Evolutionary conservation across 2,888 invertebrate species (phyloP), one percentile per base, ranked within the genome.

Genomic region (Slavum lentiscoides): DNA sequence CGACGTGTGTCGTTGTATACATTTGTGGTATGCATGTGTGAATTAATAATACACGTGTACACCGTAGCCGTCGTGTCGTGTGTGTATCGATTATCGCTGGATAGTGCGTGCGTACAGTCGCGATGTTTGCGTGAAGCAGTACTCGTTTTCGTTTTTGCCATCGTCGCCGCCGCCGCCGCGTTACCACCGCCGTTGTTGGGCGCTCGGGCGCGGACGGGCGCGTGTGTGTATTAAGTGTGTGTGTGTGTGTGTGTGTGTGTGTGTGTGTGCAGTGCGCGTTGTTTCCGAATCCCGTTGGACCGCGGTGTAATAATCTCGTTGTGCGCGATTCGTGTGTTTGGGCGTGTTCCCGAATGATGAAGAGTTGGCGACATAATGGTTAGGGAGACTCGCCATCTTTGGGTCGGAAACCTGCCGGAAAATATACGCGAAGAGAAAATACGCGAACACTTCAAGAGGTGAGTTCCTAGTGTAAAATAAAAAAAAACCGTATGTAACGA

Each of bases 321-420:
- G 75, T 72, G 72, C 70, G 72, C 70, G 72, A 70, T 43, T 43
- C n/a, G 75, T 76, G 75, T 70, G 80, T 80, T 80, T 80, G 80
- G 80, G 80, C 92, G 92, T 80, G 80, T 80, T 80, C 80, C 80
- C 80, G 80, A 80, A 80, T 80, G 80, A 94, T 94, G 94, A 93
- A 93, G 94, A 93, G 92, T 92, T 92, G 90, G 92, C 93, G 92
- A 93, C 94, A 96, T 94, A 93, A 98, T 98, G 98, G 97, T 98
- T 93, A 97, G 97, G 94, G 97, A 97, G 96, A 97, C 97, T 92
- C 95, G 97, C 92, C 97, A 98, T 92, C 94, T 98, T 92, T 97
- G 97, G 96, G 96, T 98, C 93, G 97, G 97, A 93, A 97, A 97
- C 93, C 94, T 98, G 93, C 97, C 97, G 93, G 97, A 97, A 92